phyloP scores from a whole-genome alignment of 2,797 vertebrate genomes.

The Lepilemur ruficaudatus region DNA sequence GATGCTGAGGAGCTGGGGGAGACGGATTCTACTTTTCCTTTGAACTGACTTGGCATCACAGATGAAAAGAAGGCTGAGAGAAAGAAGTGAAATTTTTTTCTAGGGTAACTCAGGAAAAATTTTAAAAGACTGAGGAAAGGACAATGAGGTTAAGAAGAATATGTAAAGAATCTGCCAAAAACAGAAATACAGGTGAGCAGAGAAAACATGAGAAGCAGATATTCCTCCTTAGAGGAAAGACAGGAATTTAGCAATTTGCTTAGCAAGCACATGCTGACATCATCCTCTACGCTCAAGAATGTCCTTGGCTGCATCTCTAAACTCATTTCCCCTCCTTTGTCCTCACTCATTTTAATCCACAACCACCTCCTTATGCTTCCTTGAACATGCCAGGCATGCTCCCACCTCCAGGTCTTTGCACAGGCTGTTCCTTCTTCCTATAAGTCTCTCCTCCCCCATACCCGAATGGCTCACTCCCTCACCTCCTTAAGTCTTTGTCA shows the following conservation, averaged over 20 bases:
- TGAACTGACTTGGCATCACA: background rate
- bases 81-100: background rate
- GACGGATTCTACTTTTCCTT: background rate
- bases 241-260: background rate
- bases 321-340: background rate
- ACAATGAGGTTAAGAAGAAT: background rate
- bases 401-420: background rate
- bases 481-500: background rate
- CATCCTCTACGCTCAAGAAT: background rate
- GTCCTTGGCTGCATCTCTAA: background rate
- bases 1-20: too few species aligned
- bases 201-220: background rate
- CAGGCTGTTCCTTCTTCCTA: background rate
- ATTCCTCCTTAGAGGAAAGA: background rate
- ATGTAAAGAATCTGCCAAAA: background rate
- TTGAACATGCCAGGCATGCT: background rate
- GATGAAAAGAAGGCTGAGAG: background rate
- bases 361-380: background rate
- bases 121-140: background rate
- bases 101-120: background rate
- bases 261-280: background rate
- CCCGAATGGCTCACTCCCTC: background rate
- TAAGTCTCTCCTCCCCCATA: background rate
- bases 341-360: background rate
- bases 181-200: background rate